phyloP scores from a whole-genome alignment of 2,113 vertebrate species.

The Eretmochelys imbricata region DNA sequence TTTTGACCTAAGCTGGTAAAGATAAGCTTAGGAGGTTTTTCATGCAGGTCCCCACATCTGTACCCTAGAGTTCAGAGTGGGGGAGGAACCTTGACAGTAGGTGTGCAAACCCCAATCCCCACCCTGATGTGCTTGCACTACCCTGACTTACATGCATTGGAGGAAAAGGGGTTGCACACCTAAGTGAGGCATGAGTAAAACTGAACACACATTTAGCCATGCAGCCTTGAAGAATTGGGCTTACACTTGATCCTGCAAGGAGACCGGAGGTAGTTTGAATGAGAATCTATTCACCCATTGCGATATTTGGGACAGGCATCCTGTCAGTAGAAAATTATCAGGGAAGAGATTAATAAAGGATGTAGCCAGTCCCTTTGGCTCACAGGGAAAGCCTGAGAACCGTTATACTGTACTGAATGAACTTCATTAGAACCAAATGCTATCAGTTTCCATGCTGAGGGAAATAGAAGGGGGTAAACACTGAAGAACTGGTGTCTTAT shows the following conservation, averaged over 20 bases:
- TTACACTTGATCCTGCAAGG: neutral
- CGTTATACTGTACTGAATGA: neutral
- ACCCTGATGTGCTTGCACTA: neutral
- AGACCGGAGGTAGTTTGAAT: neutral
- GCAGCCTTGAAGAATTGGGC: fast-evolving
- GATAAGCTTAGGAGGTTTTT: no score
- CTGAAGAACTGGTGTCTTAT: neutral
- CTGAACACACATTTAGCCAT: neutral
- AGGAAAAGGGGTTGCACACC: neutral
- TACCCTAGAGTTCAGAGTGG: no score
- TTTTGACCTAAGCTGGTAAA: no score
- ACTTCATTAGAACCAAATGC: neutral
- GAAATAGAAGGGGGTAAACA: neutral
- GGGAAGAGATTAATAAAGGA: neutral
- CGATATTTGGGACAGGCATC: neutral
- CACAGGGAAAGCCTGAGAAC: neutral
- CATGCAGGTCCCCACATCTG: no score
- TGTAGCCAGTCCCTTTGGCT: neutral
- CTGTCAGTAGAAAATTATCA: neutral
- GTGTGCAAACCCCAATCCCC: neutral
- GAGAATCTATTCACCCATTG: neutral
- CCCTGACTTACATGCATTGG: neutral
- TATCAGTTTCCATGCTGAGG: neutral
- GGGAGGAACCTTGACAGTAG: neutral
- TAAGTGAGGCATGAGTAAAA: fast-evolving